These are phyloP conservation scores for Chrysaora quinquecirrha DNA, from an alignment of 30 jellyfish, hydroid and myxozoan genomes.

Conservation along the genomic window DNA sequence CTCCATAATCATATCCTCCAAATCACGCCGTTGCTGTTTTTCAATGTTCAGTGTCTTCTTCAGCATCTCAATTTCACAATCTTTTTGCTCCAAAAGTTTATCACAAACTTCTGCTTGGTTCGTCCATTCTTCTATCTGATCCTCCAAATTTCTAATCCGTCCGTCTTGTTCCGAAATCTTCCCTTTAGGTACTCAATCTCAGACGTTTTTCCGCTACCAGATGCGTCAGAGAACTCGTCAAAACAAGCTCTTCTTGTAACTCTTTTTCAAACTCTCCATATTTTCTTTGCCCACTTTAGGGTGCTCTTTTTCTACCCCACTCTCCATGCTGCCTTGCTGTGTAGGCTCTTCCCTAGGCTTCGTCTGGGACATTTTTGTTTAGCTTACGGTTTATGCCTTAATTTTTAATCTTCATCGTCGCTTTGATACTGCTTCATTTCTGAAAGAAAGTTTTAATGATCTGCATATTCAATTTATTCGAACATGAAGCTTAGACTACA, in stretches of 20 bases:
- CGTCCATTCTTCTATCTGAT: slow-evolving; percentile 77
- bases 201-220: slow-evolving; percentile 49
- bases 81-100: slow-evolving; percentile 59
- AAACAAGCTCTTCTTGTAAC: slow-evolving; percentile 41
- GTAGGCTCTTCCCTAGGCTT: too few relatives aligned
- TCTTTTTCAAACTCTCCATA: slow-evolving; percentile 17
- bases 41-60: slow-evolving; percentile 55
- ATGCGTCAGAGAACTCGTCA: slow-evolving; percentile 61
- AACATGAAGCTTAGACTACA: too few relatives aligned
- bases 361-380: too few relatives aligned
- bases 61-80: slow-evolving; percentile 62
- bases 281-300: slow-evolving; percentile 19
- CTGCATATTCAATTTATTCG: too few relatives aligned
- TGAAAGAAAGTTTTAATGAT: too few relatives aligned
- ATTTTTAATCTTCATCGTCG: too few relatives aligned
- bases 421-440: too few relatives aligned
- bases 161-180: slow-evolving; percentile 53
- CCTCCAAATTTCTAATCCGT: slow-evolving; percentile 51
- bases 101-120: slow-evolving; percentile 65
- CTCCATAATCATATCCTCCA: slow-evolving; percentile 70
- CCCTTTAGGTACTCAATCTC: slow-evolving; percentile 46
- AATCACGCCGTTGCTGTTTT: slow-evolving; percentile 66
- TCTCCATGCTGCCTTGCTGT: too few relatives aligned
- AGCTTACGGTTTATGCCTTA: too few relatives aligned
- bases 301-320: slow-evolving; percentile 5